Percentiles rank a stretch among this genome's conserved stretches.
Conservation (phyloP, 2,888 invertebrate genomes). For the Desoria tigrina region DNA sequence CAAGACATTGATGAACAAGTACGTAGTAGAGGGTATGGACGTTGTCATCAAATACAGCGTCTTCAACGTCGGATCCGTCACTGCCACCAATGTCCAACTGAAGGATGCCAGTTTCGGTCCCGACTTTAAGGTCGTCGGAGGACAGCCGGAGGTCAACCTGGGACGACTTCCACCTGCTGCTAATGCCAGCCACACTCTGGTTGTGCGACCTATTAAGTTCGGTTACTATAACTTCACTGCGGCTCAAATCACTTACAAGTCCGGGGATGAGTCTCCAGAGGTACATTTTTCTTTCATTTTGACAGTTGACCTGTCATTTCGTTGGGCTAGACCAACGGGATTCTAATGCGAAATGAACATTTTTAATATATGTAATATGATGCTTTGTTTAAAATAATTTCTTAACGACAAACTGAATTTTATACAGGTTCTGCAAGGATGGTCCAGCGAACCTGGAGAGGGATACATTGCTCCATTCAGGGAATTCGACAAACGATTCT, state of each 20-base stretch:
- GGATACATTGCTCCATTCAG: conserved; percentile 88
- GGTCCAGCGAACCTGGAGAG: conserved; percentile 89
- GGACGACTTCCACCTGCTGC: conserved; percentile 89
- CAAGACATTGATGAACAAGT: conserved; percentile 93
- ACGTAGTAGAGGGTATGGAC: conserved; percentile 94
- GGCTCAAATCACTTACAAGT: conserved; percentile 85
- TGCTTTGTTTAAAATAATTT: too few species aligned
- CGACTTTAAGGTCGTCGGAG: conserved; percentile 85
- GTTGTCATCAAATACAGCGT: conserved; percentile 91
- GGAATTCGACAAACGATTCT: conserved; percentile 94
- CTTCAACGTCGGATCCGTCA: conserved; percentile 87
- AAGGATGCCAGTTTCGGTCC: conserved; percentile 90
- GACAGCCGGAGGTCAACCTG: conserved; percentile 77
- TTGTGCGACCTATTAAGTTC: conserved; percentile 82
- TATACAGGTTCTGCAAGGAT: conserved; percentile 48
- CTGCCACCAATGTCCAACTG: conserved; percentile 84
- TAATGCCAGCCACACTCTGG: conserved; percentile 90
- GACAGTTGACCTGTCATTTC: too few species aligned
- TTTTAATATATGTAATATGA: too few species aligned
- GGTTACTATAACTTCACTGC: conserved; percentile 97
- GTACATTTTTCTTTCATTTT: conserved; percentile 56
- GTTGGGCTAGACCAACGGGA: too few species aligned
- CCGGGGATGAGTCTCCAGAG: conserved; percentile 77
- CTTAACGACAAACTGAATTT: too few species aligned
- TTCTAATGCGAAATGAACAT: too few species aligned